A percentile compares a stretch with the other conserved stretches of the same genome.
phyloP scores from a whole-genome alignment of 2,113 vertebrate species.

The Elgaria multicarinata region DNA sequence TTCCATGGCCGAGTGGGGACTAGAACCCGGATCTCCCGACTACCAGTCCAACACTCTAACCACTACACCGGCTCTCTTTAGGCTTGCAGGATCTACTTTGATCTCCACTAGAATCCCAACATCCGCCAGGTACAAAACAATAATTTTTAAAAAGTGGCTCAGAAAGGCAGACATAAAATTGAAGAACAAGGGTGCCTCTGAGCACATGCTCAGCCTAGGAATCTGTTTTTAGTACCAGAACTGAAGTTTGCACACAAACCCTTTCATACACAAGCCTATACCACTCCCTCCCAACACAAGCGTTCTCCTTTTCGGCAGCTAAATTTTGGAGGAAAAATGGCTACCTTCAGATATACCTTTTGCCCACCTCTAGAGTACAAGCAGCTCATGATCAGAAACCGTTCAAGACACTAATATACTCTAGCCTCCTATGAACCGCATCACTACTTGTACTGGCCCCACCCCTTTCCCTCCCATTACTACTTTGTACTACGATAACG shows the following conservation, averaged over 20 bases:
- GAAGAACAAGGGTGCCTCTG: not conserved
- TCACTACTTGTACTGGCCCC: not conserved
- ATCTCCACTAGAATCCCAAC: not conserved
- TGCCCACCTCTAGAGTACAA: not conserved
- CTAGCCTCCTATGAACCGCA: not conserved
- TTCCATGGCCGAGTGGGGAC: too few species aligned
- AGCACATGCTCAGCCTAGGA: not conserved
- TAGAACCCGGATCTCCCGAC: too few species aligned
- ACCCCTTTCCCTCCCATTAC: not conserved
- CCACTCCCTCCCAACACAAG: not conserved
- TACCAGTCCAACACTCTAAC: too few species aligned
- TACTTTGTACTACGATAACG: not conserved
- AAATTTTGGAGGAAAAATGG: not conserved
- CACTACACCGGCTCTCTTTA: too few species aligned
- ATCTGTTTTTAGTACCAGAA: not conserved
- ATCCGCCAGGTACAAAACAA: not conserved
- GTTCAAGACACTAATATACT: not conserved
- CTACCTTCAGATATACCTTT: not conserved
- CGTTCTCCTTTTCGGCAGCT: not conserved
- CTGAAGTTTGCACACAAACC: not conserved
- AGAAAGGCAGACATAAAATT: not conserved
- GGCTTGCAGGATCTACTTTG: not conserved
- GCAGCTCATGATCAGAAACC: not conserved
- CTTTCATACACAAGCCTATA: not conserved
- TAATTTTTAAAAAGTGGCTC: not conserved